Percentiles rank a stretch among this genome's conserved stretches.
phyloP scores from a whole-genome alignment of 2,113 vertebrate species.

The Thermophis baileyi region DNA sequence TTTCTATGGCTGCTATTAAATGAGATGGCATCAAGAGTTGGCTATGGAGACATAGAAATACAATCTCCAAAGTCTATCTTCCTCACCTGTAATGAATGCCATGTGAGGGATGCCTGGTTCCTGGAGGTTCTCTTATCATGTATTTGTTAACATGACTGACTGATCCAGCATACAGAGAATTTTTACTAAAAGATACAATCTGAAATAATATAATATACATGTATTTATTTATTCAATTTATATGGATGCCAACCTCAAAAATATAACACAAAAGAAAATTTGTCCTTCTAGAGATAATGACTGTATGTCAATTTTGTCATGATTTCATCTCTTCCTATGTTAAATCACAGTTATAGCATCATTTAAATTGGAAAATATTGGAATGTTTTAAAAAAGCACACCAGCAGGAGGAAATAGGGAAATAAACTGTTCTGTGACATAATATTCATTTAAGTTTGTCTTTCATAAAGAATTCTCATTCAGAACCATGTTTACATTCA shows the following conservation, averaged over 20 bases:
- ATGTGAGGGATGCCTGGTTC: neutral
- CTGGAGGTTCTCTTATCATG: neutral
- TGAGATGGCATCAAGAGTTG: neutral
- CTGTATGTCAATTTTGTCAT: slow-evolving; percentile 1
- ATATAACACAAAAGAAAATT: neutral
- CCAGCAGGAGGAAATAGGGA: slow-evolving; percentile 33
- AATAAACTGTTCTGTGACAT: slow-evolving; percentile 39
- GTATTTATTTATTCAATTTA: neutral
- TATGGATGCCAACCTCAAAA: neutral
- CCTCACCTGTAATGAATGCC: neutral
- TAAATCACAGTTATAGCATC: slow-evolving; percentile 29
- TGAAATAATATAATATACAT: neutral
- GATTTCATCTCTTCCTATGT: slow-evolving; percentile 40
- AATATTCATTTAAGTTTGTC: slow-evolving; percentile 66
- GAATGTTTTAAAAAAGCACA: slow-evolving; percentile 47
- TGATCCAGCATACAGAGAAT: neutral
- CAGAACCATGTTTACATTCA: slow-evolving; percentile 67
- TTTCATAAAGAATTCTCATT: slow-evolving; percentile 67
- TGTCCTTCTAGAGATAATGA: slow-evolving; percentile 17
- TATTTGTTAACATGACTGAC: neutral
- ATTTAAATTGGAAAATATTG: slow-evolving; percentile 42
- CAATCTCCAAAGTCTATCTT: neutral
- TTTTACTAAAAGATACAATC: neutral
- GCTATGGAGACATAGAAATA: neutral
- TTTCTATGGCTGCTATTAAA: neutral